Evolutionary conservation across 2,797 vertebrate species (phyloP).

Genomic region (Rhinogobio ventralis): DNA sequence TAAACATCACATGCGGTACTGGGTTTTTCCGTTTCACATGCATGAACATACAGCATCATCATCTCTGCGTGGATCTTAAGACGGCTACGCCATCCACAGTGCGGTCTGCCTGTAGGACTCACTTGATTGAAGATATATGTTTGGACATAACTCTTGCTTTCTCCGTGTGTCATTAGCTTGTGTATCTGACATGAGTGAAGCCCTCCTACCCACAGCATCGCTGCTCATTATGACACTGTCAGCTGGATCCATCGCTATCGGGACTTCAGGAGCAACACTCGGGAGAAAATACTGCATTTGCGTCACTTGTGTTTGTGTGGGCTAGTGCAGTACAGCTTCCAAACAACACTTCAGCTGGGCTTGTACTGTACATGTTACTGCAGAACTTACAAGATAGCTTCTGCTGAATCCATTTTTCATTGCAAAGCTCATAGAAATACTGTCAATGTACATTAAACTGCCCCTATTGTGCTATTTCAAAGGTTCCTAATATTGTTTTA

Average conservation of each 20-base stretch:
- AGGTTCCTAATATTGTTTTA: background rate
- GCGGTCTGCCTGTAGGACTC: background rate
- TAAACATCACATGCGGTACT: constrained; percentile 4
- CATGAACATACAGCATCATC: background rate
- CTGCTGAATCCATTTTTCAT: constrained; percentile 3
- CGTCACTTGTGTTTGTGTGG: constrained; percentile 29
- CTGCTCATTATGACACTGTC: constrained; percentile 45
- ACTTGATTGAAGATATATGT: constrained; percentile 14
- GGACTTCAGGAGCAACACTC: constrained; percentile 17
- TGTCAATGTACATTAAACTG: background rate
- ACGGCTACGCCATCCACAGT: background rate
- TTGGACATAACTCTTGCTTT: constrained; percentile 21
- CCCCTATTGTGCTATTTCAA: background rate
- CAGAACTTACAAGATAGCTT: constrained; percentile 27
- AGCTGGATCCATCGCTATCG: background rate
- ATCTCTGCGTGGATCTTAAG: background rate
- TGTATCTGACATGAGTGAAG: constrained; percentile 10
- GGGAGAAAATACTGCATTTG: constrained; percentile 31
- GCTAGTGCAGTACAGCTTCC: constrained; percentile 15
- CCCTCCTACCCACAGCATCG: constrained; percentile 26
- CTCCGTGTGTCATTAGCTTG: constrained; percentile 21
- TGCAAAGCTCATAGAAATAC: background rate
- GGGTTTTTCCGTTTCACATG: background rate
- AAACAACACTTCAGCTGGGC: constrained; percentile 11
- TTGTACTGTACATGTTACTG: constrained; percentile 8